Percentiles rank a stretch among this genome's conserved stretches.
phyloP scores from a whole-genome alignment of 2,797 vertebrate genomes.

The Falco cherrug region DNA sequence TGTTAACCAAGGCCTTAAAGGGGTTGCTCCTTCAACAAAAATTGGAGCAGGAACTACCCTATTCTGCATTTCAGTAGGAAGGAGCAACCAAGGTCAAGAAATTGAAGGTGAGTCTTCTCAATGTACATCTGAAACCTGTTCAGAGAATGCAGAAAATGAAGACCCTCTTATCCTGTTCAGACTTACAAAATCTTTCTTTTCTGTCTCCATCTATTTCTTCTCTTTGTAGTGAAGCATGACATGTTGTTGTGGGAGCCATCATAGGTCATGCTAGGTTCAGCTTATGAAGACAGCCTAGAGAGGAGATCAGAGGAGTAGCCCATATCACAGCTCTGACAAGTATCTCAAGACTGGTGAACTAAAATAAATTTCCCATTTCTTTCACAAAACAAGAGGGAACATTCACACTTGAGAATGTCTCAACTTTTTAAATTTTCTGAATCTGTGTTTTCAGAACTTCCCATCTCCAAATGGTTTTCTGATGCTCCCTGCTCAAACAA shows the following conservation, averaged over 20 bases:
- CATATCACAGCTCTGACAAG: not conserved
- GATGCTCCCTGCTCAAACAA: not conserved
- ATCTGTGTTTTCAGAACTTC: not conserved
- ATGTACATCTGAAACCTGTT: not conserved
- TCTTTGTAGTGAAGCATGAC: not conserved
- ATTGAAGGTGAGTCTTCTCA: not conserved
- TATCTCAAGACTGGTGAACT: not conserved
- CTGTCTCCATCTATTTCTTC: not conserved
- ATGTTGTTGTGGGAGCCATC: not conserved
- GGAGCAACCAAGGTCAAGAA: not conserved
- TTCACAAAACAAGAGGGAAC: not conserved
- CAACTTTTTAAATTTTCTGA: not conserved
- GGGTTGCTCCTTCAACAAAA: not conserved
- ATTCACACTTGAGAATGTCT: not conserved
- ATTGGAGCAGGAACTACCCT: not conserved
- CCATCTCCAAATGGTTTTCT: not conserved
- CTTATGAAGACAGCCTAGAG: not conserved
- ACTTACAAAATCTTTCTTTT: not conserved
- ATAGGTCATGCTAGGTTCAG: not conserved
- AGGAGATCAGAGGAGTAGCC: not conserved
- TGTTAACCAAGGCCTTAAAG: not conserved
- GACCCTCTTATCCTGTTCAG: not conserved
- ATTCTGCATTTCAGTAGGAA: not conserved
- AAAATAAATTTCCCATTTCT: not conserved
- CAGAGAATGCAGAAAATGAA: not conserved